Evolutionary conservation across 2,888 invertebrate species (phyloP), one percentile per base, ranked within the genome.

Genomic region (Synergus laeviventris): DNA sequence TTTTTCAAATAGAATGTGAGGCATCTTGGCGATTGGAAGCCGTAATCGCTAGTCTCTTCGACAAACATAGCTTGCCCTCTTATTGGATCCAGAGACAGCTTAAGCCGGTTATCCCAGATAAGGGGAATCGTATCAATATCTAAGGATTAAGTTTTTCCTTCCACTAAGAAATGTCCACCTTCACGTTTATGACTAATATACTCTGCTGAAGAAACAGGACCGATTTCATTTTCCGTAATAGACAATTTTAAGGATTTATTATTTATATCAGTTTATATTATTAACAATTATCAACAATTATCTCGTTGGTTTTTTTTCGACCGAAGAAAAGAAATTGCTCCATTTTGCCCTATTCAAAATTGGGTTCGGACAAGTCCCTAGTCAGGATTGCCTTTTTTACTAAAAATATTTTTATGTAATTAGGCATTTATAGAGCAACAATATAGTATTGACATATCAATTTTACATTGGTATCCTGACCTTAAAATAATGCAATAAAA

Each of bases 81-180:
- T 70, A 70, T 70, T 70, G 66, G 66, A 70, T 70, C 66, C 66
- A n/a, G 66, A 49, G 66, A 70, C 45, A 70, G 66, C 66, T 70
- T 70, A 70, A 70, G 66, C 66, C 49, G 49, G 45, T 70, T 70
- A 70, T 70, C 66, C 31, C 45, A 24, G 66, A 70, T 70, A 70
- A 70, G 45, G 66, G 66, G 66, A 49, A 70, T 70, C 66, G 66
- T 70, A 70, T 70, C 66, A 70, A 70, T 70, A 70, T 70, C 66
- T 70, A 49, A 70, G 66, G 66, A 70, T 70, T 70, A 70, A 70
- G 66, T 70, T 70, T 70, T 70, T 70, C 66, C 45, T 45, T 16
- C 49, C 9, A 31, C 21, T 31, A 70, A 16, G 45, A 70, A 49
- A 70, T 70, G 45, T 45, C 45, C 66, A 45, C 45, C 31, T 31